Conservation (phyloP, 1,140 invertebrate genomes). For the Melitaea cinxia region DNA sequence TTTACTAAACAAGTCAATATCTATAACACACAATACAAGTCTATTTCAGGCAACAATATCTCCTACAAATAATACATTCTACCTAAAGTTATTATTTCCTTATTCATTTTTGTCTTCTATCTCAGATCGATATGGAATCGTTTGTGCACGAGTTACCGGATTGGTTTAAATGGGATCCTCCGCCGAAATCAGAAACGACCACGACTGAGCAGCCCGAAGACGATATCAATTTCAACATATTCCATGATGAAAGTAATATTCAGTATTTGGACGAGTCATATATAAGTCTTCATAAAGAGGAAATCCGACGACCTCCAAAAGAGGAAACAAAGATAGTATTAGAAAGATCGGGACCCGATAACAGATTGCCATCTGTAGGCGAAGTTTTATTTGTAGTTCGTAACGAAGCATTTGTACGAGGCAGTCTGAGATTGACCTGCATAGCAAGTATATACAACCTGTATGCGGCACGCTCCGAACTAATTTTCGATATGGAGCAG, state of each 20-base stretch:
- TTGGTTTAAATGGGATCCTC: conserved; percentile 77
- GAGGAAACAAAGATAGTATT: conserved; percentile 62
- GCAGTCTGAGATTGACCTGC: conserved; percentile 84
- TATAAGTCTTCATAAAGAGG: conserved; percentile 74
- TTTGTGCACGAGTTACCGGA: conserved; percentile 61
- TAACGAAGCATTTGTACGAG: conserved; percentile 82
- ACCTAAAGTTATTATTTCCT: conserved; percentile 3
- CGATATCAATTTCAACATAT: conserved; percentile 66
- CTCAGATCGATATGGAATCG: conserved; percentile 68
- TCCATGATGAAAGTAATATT: conserved; percentile 69
- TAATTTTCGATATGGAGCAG: conserved; percentile 85
- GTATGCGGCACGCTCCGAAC: conserved; percentile 82
- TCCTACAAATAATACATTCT: conserved; percentile 21
- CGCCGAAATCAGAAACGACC: conserved; percentile 62
- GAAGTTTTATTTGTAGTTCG: conserved; percentile 82
- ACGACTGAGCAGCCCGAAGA: conserved; percentile 63
- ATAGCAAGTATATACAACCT: conserved; percentile 85
- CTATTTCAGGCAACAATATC: conserved; percentile 38
- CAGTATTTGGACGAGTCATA: conserved; percentile 76
- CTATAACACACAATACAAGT: too few species aligned
- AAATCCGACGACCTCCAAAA: conserved; percentile 67
- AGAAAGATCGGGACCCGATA: conserved; percentile 71
- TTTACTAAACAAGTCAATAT: conserved; percentile 47
- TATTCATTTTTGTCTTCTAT: conserved; percentile 21
- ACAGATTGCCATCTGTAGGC: conserved; percentile 67